phyloP scores from a whole-genome alignment of 2,888 invertebrate genomes.

The Eueremaeus valkanovi region DNA sequence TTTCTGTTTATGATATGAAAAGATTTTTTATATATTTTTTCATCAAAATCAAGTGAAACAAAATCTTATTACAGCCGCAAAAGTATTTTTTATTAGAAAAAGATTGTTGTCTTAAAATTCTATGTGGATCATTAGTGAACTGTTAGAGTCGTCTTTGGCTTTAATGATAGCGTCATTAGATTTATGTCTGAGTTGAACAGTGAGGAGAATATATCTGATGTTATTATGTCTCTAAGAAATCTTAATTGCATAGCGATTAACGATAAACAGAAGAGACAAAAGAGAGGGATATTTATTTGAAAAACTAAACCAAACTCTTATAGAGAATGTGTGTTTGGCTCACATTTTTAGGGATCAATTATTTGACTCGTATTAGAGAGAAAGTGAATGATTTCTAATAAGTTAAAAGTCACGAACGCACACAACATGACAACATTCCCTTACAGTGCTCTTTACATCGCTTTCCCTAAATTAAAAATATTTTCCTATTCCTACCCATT shows the following conservation, averaged over 20 bases:
- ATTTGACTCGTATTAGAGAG: neutral
- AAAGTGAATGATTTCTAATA: slow-evolving; percentile 7
- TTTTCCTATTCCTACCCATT: neutral
- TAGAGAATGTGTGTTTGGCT: neutral
- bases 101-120: neutral
- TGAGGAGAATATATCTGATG: too few relatives aligned
- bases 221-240: neutral
- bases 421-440: neutral
- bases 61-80: neutral
- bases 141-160: neutral
- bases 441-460: neutral
- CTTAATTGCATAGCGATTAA: slow-evolving; percentile 1
- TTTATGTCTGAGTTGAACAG: too few relatives aligned
- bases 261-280: neutral
- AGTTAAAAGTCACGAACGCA: slow-evolving; percentile 8
- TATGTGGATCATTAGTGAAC: neutral
- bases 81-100: neutral
- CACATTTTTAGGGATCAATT: too few relatives aligned
- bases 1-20: neutral
- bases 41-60: neutral
- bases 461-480: neutral
- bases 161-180: too few relatives aligned
- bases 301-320: neutral
- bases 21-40: neutral
- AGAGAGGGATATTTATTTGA: neutral